These are phyloP conservation scores for Takifugu ocellatus DNA, from an alignment of 2,797 vertebrate species.

Conservation along the genomic window DNA sequence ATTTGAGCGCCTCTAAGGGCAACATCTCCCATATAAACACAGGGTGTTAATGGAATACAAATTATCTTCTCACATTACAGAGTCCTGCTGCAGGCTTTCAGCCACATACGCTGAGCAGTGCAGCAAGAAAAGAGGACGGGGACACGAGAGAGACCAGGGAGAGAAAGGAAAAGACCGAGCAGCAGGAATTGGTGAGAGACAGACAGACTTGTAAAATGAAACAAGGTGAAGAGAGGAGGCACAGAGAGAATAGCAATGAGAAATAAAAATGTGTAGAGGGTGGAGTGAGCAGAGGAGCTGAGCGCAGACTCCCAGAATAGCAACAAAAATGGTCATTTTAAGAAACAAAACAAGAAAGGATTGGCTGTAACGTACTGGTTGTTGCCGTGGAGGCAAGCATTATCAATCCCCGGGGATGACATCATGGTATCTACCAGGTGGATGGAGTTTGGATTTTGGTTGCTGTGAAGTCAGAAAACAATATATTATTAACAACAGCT, in stretches of 20 bases:
- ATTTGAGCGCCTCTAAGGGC: slow-evolving; percentile 65
- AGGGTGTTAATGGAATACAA: slow-evolving; percentile 73
- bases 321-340: slow-evolving; percentile 4
- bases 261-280: neutral
- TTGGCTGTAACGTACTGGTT: slow-evolving; percentile 67
- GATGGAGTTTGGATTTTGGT: slow-evolving; percentile 77
- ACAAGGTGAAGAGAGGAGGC: slow-evolving; percentile 24
- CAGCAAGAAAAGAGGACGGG: slow-evolving; percentile 41
- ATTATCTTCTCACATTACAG: slow-evolving; percentile 52
- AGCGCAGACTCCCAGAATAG: neutral
- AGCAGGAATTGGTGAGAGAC: slow-evolving; percentile 13
- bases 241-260: slow-evolving; percentile 41
- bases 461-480: slow-evolving; percentile 67
- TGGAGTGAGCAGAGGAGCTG: slow-evolving; percentile 18
- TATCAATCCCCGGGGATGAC: slow-evolving; percentile 88
- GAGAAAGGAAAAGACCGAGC: slow-evolving; percentile 9
- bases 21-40: slow-evolving; percentile 69
- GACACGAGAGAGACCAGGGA: slow-evolving; percentile 16
- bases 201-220: slow-evolving; percentile 46
- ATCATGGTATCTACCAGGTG: slow-evolving; percentile 80
- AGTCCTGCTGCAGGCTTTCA: slow-evolving; percentile 52
- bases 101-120: slow-evolving; percentile 43
- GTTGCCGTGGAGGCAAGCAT: slow-evolving; percentile 75
- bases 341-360: slow-evolving; percentile 10
- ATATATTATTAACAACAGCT: neutral